These are phyloP conservation scores for Actinostola sp. DNA, from an alignment of 92 coral and sea anemone genomes.

Conservation along the genomic window DNA sequence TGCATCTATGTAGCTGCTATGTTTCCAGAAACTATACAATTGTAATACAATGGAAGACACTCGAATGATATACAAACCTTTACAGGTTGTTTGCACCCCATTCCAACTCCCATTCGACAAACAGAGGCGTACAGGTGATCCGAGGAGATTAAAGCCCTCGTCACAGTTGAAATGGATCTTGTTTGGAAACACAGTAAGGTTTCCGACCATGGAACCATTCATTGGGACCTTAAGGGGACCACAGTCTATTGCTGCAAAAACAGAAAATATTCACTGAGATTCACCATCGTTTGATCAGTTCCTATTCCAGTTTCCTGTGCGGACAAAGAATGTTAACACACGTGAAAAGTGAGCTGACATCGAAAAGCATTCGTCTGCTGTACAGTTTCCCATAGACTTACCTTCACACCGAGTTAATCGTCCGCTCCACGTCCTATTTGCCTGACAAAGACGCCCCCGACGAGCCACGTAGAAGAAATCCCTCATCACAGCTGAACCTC, in stretches of 20 bases:
- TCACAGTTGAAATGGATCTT: slow-evolving; percentile 48
- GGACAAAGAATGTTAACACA: too few relatives aligned
- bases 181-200: slow-evolving; percentile 28
- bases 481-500: slow-evolving; percentile 25
- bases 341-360: too few relatives aligned
- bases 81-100: slow-evolving; percentile 38
- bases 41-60: too few relatives aligned
- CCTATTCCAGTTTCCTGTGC: too few relatives aligned
- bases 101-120: slow-evolving; percentile 60
- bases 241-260: slow-evolving; percentile 46
- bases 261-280: too few relatives aligned
- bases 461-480: slow-evolving; percentile 65
- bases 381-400: too few relatives aligned
- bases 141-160: slow-evolving; percentile 46
- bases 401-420: too few relatives aligned
- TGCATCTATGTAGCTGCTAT: too few relatives aligned
- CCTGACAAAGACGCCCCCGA: slow-evolving; percentile 44
- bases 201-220: slow-evolving; percentile 55
- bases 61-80: too few relatives aligned
- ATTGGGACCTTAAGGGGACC: slow-evolving; percentile 34
- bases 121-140: slow-evolving; percentile 44
- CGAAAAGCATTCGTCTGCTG: too few relatives aligned
- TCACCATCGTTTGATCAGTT: too few relatives aligned
- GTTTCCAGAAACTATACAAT: too few relatives aligned
- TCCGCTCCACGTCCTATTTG: slow-evolving; percentile 43